Conservation (phyloP, 2,113 vertebrate genomes). For the mouse (Mus musculus) region DNA sequence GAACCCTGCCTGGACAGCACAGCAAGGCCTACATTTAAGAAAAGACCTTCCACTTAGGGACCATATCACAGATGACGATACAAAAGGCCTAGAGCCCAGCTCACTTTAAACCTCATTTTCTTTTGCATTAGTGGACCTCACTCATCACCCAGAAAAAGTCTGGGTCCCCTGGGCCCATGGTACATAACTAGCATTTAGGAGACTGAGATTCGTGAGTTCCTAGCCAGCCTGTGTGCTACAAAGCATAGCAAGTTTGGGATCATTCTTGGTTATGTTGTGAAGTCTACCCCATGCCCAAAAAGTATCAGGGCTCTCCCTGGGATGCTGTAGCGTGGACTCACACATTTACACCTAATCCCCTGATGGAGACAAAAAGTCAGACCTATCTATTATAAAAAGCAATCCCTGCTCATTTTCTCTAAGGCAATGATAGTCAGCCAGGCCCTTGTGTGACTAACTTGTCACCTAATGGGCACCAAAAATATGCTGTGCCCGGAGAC, state of each 20-base stretch:
- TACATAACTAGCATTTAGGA: neutral
- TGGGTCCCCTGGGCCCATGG: neutral
- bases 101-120: neutral
- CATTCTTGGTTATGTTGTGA: neutral
- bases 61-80: neutral
- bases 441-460: neutral
- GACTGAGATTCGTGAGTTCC: neutral
- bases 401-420: neutral
- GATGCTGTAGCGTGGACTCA: neutral
- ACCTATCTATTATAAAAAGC: neutral
- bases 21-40: neutral
- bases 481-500: neutral
- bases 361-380: neutral
- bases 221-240: neutral
- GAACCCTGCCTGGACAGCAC: neutral
- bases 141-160: neutral
- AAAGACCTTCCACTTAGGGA: neutral
- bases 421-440: constrained; percentile 5
- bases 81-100: neutral
- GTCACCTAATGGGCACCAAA: neutral
- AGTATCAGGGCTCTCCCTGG: neutral
- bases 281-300: neutral
- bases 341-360: neutral
- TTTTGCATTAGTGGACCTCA: neutral
- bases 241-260: neutral